Evolutionary conservation across 2,888 invertebrate species (phyloP), one percentile per base, ranked within the genome.

Genomic region (Bombylius discolor): DNA sequence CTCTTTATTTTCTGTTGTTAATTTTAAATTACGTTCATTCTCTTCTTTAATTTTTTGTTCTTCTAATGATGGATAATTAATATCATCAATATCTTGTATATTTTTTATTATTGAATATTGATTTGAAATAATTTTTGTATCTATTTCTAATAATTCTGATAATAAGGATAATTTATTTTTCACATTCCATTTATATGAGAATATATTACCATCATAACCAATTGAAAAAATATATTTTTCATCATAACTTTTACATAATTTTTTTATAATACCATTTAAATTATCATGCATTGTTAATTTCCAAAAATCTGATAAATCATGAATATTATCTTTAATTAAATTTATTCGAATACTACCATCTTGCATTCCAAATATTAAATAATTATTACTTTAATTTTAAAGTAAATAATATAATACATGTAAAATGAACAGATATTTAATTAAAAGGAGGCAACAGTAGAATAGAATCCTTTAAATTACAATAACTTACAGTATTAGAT

Each of bases 151-250:
- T 46, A 34, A 8, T 34, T 51, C 23, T 9, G 23, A 12, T 32
- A 3, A 5, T 44, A 5, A 13, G 1, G 51, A 47, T 11, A 46
- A 32, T 42, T 53, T 33, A 33, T 32, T 57, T 0, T 67, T 67
- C 1, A 70, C 67, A 59, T 78, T 76, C 64, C 83, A 81, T 1
- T 68, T 64, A 64, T 81, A 89, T 0, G 83, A 79, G 67, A 91
- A 90, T 52, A 90, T 77, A 66, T 89, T 89, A 5, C 89, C 88
- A 69, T 89, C 89, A 23, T 77, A 66, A 0, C 89, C 90, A 63
- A 84, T 79, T 1, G 83, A 78, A 56, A 82, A 80, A 8, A 87
- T 60, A 59, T 67, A 69, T 34, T 68, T 64, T 0, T 68, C 65
- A 68, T 87, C 81, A 54, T 72, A 74, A 64, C 82, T 85, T 59